Conservation (phyloP, 2,888 invertebrate genomes). For the Metallyticus violacea region DNA sequence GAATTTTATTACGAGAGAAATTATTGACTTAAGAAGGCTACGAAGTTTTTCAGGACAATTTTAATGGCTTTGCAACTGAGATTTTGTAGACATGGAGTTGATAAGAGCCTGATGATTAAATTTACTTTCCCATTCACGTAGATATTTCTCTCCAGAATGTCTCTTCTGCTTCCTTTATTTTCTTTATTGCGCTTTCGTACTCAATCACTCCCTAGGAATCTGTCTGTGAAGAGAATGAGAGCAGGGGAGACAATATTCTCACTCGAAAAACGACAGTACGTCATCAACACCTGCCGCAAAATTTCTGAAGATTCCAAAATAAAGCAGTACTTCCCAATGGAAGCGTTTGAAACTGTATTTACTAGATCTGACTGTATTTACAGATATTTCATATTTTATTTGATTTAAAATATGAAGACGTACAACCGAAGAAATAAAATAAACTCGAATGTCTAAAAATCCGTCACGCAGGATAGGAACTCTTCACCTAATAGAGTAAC, state of each 20-base stretch:
- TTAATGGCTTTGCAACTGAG: neutral
- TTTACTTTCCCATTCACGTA: neutral
- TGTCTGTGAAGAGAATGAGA: neutral
- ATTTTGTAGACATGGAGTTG: neutral
- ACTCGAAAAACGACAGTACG: neutral
- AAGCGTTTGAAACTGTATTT: neutral
- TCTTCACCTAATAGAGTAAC: no score
- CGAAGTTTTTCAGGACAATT: neutral
- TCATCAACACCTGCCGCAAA: slow-evolving; percentile 5
- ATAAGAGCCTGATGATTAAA: neutral
- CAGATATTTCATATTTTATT: no score
- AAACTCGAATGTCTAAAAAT: no score
- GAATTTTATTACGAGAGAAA: neutral
- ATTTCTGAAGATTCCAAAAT: neutral
- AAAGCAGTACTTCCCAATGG: neutral
- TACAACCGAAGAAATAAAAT: no score
- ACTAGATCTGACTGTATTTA: no score
- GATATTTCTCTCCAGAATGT: neutral
- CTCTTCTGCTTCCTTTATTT: neutral
- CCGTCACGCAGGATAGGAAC: no score
- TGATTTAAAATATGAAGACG: no score
- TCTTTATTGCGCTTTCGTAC: neutral
- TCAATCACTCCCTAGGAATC: slow-evolving; percentile 5
- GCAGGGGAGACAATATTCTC: neutral
- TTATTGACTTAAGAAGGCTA: neutral